phyloP scores from a whole-genome alignment of 2,888 invertebrate species.

The Noctuana brunneofusca region DNA sequence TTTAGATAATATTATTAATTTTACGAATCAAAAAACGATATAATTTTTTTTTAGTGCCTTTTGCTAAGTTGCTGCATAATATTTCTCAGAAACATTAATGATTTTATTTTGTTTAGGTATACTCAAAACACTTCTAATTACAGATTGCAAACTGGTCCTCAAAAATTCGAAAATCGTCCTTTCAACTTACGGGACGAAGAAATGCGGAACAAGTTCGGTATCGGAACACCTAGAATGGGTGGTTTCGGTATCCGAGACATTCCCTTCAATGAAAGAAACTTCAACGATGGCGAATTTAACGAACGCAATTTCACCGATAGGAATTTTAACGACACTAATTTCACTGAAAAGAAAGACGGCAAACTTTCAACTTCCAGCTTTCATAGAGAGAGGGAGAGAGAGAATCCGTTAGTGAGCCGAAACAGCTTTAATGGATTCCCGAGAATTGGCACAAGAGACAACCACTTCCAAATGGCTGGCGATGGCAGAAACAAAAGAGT shows the following conservation, averaged over 20 bases:
- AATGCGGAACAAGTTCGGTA: slow-evolving; percentile 70
- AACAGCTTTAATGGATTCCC: slow-evolving; percentile 80
- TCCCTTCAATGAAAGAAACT: slow-evolving; percentile 71
- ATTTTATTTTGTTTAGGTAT: neutral
- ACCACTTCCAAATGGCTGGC: slow-evolving; percentile 71
- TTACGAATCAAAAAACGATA: too few relatives aligned
- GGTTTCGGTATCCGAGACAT: slow-evolving; percentile 78
- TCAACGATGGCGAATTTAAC: slow-evolving; percentile 72
- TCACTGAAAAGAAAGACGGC: slow-evolving; percentile 68
- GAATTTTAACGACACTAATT: slow-evolving; percentile 55
- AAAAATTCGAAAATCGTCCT: slow-evolving; percentile 71
- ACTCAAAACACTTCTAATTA: slow-evolving; percentile 35
- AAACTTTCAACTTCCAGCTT: slow-evolving; percentile 78
- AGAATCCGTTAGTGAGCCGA: slow-evolving; percentile 75
- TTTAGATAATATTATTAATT: too few relatives aligned
- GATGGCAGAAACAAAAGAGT: slow-evolving; percentile 82
- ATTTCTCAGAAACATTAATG: neutral
- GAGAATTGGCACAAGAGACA: slow-evolving; percentile 68
- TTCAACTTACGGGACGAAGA: slow-evolving; percentile 76
- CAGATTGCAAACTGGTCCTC: slow-evolving; percentile 65
- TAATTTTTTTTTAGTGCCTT: too few relatives aligned
- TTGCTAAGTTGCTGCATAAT: too few relatives aligned
- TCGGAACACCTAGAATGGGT: slow-evolving; percentile 75
- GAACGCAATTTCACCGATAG: slow-evolving; percentile 66
- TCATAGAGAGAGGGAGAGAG: slow-evolving; percentile 70